A percentile compares a stretch with the other conserved stretches of the same genome.
These are phyloP conservation scores for Liparis tanakae DNA, from an alignment of 2,797 vertebrate species.

Conservation along the genomic window DNA sequence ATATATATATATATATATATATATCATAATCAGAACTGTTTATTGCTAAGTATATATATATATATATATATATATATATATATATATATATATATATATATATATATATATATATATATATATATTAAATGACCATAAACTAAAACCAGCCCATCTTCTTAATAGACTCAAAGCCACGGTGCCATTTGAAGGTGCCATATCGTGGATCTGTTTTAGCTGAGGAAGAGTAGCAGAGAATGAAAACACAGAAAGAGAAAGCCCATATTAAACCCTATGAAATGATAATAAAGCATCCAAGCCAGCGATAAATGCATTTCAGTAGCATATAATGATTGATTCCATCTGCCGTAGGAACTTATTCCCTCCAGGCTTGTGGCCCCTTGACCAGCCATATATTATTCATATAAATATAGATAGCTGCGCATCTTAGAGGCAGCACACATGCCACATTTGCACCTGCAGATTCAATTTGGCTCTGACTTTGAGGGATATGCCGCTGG, in stretches of 20 bases:
- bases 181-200: slow-evolving; percentile 19
- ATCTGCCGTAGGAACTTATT: slow-evolving; percentile 70
- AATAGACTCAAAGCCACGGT: slow-evolving; percentile 18
- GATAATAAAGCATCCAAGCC: slow-evolving; percentile 72
- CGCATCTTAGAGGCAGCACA: slow-evolving; percentile 68
- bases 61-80: too few relatives aligned
- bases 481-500: slow-evolving; percentile 77
- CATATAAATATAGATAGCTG: slow-evolving; percentile 80
- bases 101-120: background rate
- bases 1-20: too few relatives aligned
- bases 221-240: slow-evolving; percentile 40
- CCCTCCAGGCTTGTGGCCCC: slow-evolving; percentile 73
- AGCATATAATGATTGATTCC: slow-evolving; percentile 81
- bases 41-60: too few relatives aligned
- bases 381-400: slow-evolving; percentile 84
- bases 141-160: slow-evolving; percentile 24
- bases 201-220: slow-evolving; percentile 46
- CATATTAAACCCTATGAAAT: slow-evolving; percentile 74
- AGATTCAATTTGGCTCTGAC: slow-evolving; percentile 80
- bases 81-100: too few relatives aligned
- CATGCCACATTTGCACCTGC: slow-evolving; percentile 80
- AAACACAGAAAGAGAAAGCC: slow-evolving; percentile 62
- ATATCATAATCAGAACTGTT: too few relatives aligned
- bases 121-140: background rate
- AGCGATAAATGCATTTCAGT: slow-evolving; percentile 76